Base-by-base conservation (phyloP, 2,797 vertebrate species). In the Labeo calbasu region DNA sequence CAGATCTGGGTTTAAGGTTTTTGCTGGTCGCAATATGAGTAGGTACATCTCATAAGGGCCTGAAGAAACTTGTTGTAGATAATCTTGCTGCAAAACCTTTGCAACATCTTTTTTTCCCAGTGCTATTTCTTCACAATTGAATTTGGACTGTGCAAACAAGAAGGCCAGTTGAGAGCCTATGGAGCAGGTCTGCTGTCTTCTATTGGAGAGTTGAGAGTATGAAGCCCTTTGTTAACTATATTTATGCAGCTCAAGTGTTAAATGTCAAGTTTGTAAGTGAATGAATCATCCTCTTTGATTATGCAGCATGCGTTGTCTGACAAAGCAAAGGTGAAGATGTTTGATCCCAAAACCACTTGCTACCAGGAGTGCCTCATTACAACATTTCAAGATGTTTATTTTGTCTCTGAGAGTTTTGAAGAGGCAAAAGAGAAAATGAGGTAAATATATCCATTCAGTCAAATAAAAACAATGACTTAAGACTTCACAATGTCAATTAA, bases 361-460 rank as follows among this genome's bases (percentile, higher is more conserved):
- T 90, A 94, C 86, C 97, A 99, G 92, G 98, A 99, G 93, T 99
- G 98, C 91, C 96, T 99, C 90, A 98, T 99, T 91, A 99, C 98
- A 65, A 97, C 97, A 85, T 99, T 99, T 92, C 98, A 99, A 91
- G 98, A 99, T 5, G 96, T 96, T 77, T 99, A 99, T 91, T 99
- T 99, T 91, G 96, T 99, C 87, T 99, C 98, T 0, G 98, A 99
- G 92, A 99, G 97, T 95, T 99, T 99, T 78, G 98, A 99, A 92
- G 98, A 99, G 93, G 98, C 98, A 90, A 99, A 99, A 91, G 97
- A 98, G 92, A 99, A 98, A 90, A 99, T 99, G 97, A 97, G 98
- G 98, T 98, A 93, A 92, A 36, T 65, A 6, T 23, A 23, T 68
- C n/a, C 9, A 65, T 61, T 36, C 21, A 21, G 36, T 71, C 21